Conservation (phyloP, 2,113 vertebrate genomes). For the Labeo rohita region DNA sequence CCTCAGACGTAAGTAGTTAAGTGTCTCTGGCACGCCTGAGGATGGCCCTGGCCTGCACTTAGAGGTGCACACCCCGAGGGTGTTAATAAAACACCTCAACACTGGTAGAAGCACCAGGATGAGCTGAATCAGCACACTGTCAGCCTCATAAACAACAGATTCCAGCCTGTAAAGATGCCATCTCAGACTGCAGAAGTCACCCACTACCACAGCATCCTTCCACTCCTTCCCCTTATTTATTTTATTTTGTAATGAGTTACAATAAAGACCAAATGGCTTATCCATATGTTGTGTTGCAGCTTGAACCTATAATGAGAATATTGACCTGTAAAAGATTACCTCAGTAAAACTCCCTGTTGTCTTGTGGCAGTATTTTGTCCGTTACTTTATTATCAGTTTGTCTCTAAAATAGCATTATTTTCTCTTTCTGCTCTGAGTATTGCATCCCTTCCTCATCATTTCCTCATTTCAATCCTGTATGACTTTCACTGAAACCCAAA, state of each 20-base stretch:
- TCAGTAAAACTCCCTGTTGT: background rate
- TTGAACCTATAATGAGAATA: background rate
- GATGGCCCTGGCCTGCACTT: background rate
- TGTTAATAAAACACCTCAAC: slow-evolving; percentile 44
- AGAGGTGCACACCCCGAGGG: background rate
- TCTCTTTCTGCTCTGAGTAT: background rate
- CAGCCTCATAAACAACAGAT: slow-evolving; percentile 22
- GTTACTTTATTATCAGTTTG: background rate
- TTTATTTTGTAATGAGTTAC: slow-evolving; percentile 44
- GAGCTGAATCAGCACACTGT: slow-evolving; percentile 44
- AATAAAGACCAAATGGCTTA: slow-evolving; percentile 46
- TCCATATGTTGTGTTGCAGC: background rate
- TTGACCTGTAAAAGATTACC: background rate
- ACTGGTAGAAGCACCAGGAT: slow-evolving; percentile 19
- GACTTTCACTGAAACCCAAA: background rate
- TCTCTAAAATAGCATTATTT: background rate
- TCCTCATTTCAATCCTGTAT: background rate
- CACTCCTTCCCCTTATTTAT: slow-evolving; percentile 56
- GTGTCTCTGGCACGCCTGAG: background rate
- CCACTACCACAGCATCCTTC: background rate
- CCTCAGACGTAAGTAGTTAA: background rate
- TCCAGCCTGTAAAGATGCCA: slow-evolving; percentile 32
- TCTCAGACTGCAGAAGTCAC: slow-evolving; percentile 7
- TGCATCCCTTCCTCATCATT: background rate
- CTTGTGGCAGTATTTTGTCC: background rate